phyloP scores from a whole-genome alignment of 2,113 vertebrate species.

The Elephas maximus region DNA sequence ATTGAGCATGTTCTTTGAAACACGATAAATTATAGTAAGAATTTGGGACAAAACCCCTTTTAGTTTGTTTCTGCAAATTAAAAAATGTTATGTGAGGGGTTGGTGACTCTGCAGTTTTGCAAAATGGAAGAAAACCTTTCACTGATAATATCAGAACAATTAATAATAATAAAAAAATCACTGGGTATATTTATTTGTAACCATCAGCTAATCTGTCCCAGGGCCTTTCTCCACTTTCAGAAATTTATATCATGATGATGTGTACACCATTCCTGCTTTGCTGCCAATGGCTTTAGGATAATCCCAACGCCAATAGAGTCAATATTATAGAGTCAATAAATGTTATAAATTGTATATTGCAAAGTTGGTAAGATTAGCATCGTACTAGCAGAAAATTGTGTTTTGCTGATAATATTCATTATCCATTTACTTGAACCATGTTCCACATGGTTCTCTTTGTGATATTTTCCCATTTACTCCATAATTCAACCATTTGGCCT shows the following conservation, averaged over 20 bases:
- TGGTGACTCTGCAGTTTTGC: slow-evolving; percentile 33
- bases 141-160: slow-evolving; percentile 24
- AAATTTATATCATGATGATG: background rate
- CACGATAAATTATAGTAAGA: background rate
- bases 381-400: slow-evolving; percentile 17
- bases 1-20: slow-evolving; percentile 11
- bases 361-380: slow-evolving; percentile 38
- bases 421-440: background rate
- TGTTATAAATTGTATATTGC: background rate
- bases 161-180: slow-evolving; percentile 3
- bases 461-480: background rate
- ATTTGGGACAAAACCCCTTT: slow-evolving; percentile 6
- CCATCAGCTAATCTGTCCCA: slow-evolving; percentile 14
- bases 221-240: background rate
- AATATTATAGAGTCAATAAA: background rate
- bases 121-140: background rate
- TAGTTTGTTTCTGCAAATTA: slow-evolving; percentile 53
- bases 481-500: background rate
- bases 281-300: background rate
- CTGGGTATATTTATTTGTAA: slow-evolving; percentile 14
- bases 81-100: slow-evolving; percentile 17
- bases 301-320: background rate
- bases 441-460: background rate
- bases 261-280: background rate
- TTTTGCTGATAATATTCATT: slow-evolving; percentile 37